Conservation (phyloP, 2,797 vertebrate species). For the Bovichtus variegatus region DNA sequence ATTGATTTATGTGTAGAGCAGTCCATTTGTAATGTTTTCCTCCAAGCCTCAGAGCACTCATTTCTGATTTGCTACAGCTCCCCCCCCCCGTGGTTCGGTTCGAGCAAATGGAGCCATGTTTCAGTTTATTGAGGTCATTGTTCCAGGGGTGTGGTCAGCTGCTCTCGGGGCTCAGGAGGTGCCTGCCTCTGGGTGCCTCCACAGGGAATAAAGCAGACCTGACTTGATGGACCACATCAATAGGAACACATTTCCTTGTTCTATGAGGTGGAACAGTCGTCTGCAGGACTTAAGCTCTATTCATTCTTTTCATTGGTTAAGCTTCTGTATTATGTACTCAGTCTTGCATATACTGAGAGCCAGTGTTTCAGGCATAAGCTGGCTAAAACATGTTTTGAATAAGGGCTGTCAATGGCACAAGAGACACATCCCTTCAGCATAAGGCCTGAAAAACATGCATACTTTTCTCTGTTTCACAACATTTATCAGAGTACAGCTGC, state of each 20-base stretch:
- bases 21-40: conserved; percentile 76
- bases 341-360: conserved; percentile 46
- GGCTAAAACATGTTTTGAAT: conserved; percentile 66
- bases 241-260: conserved; percentile 77
- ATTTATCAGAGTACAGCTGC: conserved; percentile 76
- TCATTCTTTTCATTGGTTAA: conserved; percentile 71
- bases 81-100: conserved; percentile 63
- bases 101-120: conserved; percentile 72
- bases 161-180: conserved; percentile 61
- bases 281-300: conserved; percentile 53
- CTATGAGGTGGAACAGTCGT: conserved; percentile 76
- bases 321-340: conserved; percentile 63
- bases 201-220: conserved; percentile 59
- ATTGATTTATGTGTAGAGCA: conserved; percentile 78
- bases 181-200: conserved; percentile 65
- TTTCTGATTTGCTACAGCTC: conserved; percentile 72
- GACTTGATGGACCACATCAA: conserved; percentile 75
- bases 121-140: conserved; percentile 79
- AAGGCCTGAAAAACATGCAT: conserved; percentile 77
- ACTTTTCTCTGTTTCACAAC: conserved; percentile 77
- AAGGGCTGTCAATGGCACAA: conserved; percentile 59
- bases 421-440: conserved; percentile 63
- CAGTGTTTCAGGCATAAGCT: conserved; percentile 58
- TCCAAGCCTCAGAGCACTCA: conserved; percentile 64
- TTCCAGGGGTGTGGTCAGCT: conserved; percentile 80